Evolutionary conservation across 2,113 vertebrate species (phyloP).

Genomic region (Salminus brasiliensis): DNA sequence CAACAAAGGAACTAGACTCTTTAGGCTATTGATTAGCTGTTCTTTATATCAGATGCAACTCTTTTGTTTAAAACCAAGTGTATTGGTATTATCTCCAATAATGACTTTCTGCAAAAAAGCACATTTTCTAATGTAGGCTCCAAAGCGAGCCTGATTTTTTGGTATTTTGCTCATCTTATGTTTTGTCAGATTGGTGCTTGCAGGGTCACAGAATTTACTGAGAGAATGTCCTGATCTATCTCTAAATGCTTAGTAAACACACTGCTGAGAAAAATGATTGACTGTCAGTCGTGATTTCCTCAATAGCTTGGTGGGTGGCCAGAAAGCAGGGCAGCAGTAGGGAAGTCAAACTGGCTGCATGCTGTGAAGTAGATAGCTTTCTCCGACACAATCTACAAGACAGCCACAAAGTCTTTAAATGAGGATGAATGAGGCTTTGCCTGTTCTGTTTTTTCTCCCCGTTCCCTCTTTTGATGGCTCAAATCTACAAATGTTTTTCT

Average conservation of each 20-base stretch:
- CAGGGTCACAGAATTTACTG: constrained; percentile 68
- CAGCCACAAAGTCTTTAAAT: constrained; percentile 70
- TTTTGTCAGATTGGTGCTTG: constrained; percentile 64
- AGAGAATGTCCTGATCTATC: background rate
- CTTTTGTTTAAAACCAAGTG: background rate
- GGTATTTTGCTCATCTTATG: constrained; percentile 64
- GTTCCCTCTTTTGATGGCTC: background rate
- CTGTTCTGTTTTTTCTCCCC: constrained; percentile 50
- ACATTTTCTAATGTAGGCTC: constrained; percentile 56
- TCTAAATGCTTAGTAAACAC: constrained; percentile 51
- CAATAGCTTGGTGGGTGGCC: constrained; percentile 73
- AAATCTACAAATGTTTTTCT: background rate
- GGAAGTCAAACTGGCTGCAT: constrained; percentile 62
- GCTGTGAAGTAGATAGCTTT: constrained; percentile 80
- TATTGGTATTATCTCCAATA: constrained; percentile 7
- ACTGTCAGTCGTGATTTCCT: constrained; percentile 71
- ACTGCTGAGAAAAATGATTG: constrained; percentile 72
- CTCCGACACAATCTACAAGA: constrained; percentile 70
- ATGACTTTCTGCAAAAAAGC: background rate
- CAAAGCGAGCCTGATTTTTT: constrained; percentile 63
- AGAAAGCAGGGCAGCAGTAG: constrained; percentile 60
- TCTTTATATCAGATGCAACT: too few relatives aligned
- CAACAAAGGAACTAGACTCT: constrained; percentile 19
- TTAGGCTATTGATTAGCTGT: background rate
- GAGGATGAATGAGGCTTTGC: constrained; percentile 52